phyloP scores from a whole-genome alignment of 2,113 vertebrate species.

The Ammodytes marinus region DNA sequence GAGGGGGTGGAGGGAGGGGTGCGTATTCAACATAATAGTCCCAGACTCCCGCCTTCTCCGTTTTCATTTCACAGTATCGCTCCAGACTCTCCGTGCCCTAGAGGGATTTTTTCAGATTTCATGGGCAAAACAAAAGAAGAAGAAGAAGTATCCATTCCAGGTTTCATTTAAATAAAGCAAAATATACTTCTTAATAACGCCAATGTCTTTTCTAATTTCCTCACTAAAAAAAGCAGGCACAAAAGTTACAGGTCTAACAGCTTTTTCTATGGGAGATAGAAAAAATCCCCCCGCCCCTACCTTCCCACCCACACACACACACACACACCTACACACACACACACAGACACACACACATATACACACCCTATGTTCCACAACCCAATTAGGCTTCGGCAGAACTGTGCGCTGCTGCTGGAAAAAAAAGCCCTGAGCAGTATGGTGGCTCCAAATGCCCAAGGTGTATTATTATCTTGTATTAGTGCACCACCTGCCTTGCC shows the following conservation, averaged over 20 bases:
- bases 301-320: background rate
- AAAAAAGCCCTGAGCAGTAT: slow-evolving; percentile 61
- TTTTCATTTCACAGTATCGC: background rate
- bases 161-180: background rate
- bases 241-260: slow-evolving; percentile 42
- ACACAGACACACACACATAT: no score
- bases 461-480: slow-evolving; percentile 86
- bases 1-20: no score
- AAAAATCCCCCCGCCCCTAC: background rate
- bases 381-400: slow-evolving; percentile 74
- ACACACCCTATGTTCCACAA: slow-evolving; percentile 46
- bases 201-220: slow-evolving; percentile 24
- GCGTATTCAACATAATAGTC: slow-evolving; percentile 8
- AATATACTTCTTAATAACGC: slow-evolving; percentile 15
- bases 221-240: slow-evolving; percentile 30
- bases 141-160: background rate
- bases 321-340: no score
- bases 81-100: background rate
- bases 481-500: slow-evolving; percentile 84
- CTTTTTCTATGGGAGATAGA: slow-evolving; percentile 17
- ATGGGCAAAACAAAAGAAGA: background rate
- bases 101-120: background rate
- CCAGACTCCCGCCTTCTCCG: background rate
- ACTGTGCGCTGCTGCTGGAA: slow-evolving; percentile 60
- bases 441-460: slow-evolving; percentile 81